Conservation (phyloP, 2,888 invertebrate species). For the Chydorus sphaericus region DNA sequence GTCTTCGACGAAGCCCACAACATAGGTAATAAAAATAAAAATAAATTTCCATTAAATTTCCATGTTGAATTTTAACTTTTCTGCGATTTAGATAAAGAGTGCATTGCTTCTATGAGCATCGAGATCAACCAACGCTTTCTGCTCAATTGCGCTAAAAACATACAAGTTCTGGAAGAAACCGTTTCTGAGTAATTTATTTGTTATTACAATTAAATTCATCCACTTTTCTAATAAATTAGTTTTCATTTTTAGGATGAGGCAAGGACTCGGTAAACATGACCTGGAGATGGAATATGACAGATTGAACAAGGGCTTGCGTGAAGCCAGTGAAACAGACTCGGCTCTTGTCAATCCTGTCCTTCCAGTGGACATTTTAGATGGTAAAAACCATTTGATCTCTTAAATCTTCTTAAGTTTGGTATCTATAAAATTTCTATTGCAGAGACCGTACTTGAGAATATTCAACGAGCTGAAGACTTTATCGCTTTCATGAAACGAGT, state of each 20-base stretch:
- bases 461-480: conserved; percentile 94
- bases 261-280: conserved; percentile 67
- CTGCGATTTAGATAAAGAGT: conserved; percentile 67
- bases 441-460: conserved; percentile 95
- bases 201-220: conserved; percentile 46
- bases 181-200: conserved; percentile 54
- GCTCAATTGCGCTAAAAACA: conserved; percentile 65
- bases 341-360: conserved; percentile 83
- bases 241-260: conserved; percentile 46
- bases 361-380: conserved; percentile 81
- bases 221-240: conserved; percentile 18
- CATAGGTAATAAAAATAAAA: conserved; percentile 43
- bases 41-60: neutral
- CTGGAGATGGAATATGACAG: conserved; percentile 80
- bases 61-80: conserved; percentile 2
- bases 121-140: conserved; percentile 72
- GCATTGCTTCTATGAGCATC: conserved; percentile 97
- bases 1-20: conserved; percentile 99
- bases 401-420: conserved; percentile 9
- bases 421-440: conserved; percentile 22
- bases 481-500: conserved; percentile 83
- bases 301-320: conserved; percentile 79
- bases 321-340: conserved; percentile 74
- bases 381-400: conserved; percentile 31
- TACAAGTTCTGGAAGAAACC: conserved; percentile 59